Evolutionary conservation across 2,113 vertebrate species (phyloP).

Genomic region (Gadus chalcogrammus): DNA sequence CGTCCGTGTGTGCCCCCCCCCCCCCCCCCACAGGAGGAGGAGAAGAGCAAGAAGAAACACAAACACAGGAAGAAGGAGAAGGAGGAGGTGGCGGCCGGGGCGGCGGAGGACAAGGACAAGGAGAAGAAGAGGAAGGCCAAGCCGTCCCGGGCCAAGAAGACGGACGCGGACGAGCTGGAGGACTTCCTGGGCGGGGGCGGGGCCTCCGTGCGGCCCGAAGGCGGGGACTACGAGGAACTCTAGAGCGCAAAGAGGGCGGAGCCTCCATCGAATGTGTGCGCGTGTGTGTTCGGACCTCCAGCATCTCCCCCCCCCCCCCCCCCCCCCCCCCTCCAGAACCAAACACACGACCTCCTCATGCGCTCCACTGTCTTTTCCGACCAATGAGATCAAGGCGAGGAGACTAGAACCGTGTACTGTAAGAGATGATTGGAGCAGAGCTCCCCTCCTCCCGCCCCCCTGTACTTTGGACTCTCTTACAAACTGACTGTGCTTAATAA

Average conservation of each 20-base stretch:
- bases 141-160: constrained; percentile 73
- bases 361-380: constrained; percentile 29
- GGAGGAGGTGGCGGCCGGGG: constrained; percentile 65
- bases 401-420: constrained; percentile 26
- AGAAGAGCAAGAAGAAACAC: constrained; percentile 84
- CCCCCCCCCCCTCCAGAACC: too few relatives aligned
- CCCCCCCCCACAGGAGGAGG: constrained; percentile 78
- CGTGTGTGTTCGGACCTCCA: too few relatives aligned
- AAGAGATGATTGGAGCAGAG: neutral
- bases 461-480: constrained; percentile 26
- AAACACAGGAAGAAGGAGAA: constrained; percentile 87
- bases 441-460: constrained; percentile 30
- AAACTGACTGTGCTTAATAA: constrained; percentile 20
- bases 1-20: too few relatives aligned
- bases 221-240: constrained; percentile 93
- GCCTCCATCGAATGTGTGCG: too few relatives aligned
- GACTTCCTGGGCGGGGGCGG: constrained; percentile 84
- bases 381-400: constrained; percentile 20
- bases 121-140: constrained; percentile 81
- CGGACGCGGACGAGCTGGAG: constrained; percentile 85
- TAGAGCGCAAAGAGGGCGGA: constrained; percentile 50
- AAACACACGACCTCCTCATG: constrained; percentile 16
- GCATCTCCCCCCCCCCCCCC: too few relatives aligned
- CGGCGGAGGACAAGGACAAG: constrained; percentile 52
- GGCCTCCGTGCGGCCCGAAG: constrained; percentile 64